Evolutionary conservation across 2,797 vertebrate species (phyloP).

Genomic region (Limosa lapponica): DNA sequence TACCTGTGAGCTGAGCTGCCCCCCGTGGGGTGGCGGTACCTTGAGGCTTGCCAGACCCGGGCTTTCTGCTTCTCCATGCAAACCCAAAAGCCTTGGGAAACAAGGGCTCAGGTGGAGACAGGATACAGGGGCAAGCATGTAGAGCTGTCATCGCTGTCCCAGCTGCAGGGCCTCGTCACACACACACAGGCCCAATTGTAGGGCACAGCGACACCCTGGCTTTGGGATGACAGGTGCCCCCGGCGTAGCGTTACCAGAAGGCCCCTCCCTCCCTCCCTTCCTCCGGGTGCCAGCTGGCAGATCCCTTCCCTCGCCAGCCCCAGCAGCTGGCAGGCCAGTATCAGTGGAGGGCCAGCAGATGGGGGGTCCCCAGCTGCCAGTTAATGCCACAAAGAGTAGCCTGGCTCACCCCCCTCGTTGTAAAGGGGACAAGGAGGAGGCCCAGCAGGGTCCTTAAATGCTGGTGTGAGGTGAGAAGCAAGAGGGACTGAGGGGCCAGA

Average conservation of each 20-base stretch:
- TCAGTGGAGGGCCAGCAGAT: background rate
- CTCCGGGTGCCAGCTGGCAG: background rate
- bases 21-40: accelerated
- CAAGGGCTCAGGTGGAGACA: background rate
- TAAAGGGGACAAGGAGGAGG: background rate
- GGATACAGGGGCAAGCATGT: background rate
- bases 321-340: background rate
- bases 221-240: constrained; percentile 39
- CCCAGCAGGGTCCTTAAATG: background rate
- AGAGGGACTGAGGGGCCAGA: background rate
- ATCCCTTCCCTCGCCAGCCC: background rate
- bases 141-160: background rate
- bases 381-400: background rate
- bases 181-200: background rate
- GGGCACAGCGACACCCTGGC: background rate
- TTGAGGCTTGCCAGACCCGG: background rate
- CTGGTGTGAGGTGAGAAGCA: background rate
- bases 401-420: accelerated
- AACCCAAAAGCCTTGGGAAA: background rate
- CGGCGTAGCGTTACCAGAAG: background rate
- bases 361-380: background rate
- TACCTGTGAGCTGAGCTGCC: background rate
- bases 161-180: background rate
- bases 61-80: background rate
- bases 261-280: background rate